A percentile compares a stretch with the other conserved stretches of the same genome.
Conservation (phyloP, 2,113 vertebrate species). For the Leucosticte australis region DNA sequence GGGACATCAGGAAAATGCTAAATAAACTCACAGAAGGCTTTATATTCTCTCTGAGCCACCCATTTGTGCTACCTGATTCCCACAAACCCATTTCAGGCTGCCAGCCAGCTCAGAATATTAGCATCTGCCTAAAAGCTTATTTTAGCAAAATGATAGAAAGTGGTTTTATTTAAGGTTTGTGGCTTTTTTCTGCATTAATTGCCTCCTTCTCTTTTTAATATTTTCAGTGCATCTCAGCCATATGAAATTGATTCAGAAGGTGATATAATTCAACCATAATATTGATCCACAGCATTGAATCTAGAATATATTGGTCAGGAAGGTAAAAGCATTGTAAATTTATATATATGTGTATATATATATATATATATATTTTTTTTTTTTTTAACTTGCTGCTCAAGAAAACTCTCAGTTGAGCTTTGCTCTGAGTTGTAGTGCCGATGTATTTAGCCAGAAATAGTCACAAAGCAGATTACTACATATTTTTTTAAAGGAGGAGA, state of each 20-base stretch:
- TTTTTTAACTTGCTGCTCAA: neutral
- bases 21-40: neutral
- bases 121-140: constrained; percentile 16
- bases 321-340: neutral
- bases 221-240: neutral
- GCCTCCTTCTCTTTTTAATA: neutral
- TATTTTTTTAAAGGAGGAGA: neutral
- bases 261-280: neutral
- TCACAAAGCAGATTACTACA: neutral
- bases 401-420: neutral
- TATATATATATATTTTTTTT: too few species aligned
- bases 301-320: neutral
- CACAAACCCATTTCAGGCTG: neutral
- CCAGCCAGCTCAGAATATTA: constrained; percentile 11
- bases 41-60: neutral
- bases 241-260: neutral
- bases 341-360: neutral
- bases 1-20: neutral
- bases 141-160: constrained; percentile 2
- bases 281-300: neutral
- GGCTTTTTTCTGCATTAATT: neutral
- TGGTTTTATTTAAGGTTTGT: constrained; percentile 18
- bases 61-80: constrained; percentile 17
- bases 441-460: neutral
- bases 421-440: neutral